Base-by-base conservation (phyloP, 2,113 vertebrate genomes). In the Vulpes ferrilata region DNA sequence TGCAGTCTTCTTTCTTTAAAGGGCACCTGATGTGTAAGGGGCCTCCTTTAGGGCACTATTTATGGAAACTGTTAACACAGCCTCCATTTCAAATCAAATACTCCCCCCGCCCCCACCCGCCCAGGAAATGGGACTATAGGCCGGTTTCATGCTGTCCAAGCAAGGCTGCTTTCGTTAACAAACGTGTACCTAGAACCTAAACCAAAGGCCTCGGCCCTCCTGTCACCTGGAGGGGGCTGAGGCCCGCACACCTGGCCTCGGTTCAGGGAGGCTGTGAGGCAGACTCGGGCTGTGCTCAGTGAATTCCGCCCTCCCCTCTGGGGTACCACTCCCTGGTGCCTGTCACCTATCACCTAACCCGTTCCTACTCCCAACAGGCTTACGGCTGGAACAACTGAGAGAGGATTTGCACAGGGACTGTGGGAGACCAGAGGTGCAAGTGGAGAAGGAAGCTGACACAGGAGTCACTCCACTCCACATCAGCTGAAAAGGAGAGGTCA, bases 61-160 rank as follows among this genome's bases (percentile, higher is more conserved):
- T 59, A 43, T 51, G 32, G 51, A 84, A 12, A 67, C 62, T 78
- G 69, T 43, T 78, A 95, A 8, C 59, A 94, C 15, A 32, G 38
- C 67, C n/a, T 93, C 6, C 20, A 64, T 94, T 43, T 91, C 95
- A 96, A 97, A 88, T 67, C 96, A 92, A 92, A 88, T 9, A 79
- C 43, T 43, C 1, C 43, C 43, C 43, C 43, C 43, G 35, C 35
- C 35, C 35, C 35, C n/a, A n/a, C n/a, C 35, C 35, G 35, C 59
- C 13, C 11, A 22, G 73, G 57, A 90, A 74, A 89, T 32, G 57
- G 83, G 83, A 88, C 62, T n/a, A 92, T 16, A 83, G 13, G 8
- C 23, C 69, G 19, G 1, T 59, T n/a, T 62, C 95, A n/a, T 55
- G 67, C 43, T 43, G 35, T 57, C 59, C n/a, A 60, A 80, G 65